These are phyloP conservation scores for Spodoptera exigua DNA, from an alignment of 2,888 invertebrate species.

Conservation along the genomic window DNA sequence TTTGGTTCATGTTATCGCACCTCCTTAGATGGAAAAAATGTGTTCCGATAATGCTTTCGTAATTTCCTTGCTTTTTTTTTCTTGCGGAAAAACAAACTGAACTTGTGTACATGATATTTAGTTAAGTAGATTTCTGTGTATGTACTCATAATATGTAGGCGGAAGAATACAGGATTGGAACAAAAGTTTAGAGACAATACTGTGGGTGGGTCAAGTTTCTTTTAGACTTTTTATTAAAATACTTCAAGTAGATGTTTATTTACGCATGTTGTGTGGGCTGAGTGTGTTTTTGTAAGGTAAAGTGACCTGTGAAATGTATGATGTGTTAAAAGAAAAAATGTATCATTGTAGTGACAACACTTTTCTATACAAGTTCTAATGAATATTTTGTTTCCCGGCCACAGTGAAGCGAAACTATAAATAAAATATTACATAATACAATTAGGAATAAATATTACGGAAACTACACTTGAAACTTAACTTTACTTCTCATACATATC, in stretches of 20 bases:
- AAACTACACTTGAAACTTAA: no score
- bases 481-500: no score
- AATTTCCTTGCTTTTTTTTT: conserved; percentile 68
- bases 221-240: conserved; percentile 30
- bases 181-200: not conserved
- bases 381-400: no score
- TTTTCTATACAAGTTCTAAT: no score
- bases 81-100: conserved; percentile 50
- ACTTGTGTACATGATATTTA: conserved; percentile 33
- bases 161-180: not conserved
- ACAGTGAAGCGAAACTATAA: no score
- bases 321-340: conserved; percentile 7
- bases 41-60: conserved; percentile 76
- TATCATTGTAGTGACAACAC: no score
- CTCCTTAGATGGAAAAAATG: conserved; percentile 79
- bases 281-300: conserved; percentile 21
- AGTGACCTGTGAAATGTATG: conserved; percentile 27
- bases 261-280: conserved; percentile 17
- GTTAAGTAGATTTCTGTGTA: conserved; percentile 36
- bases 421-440: no score
- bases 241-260: conserved; percentile 26
- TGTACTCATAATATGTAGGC: conserved; percentile 1
- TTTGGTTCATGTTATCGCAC: conserved; percentile 76
- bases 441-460: no score
- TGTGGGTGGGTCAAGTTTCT: conserved; percentile 2